These are phyloP conservation scores for Uria lomvia DNA, from an alignment of 2,113 vertebrate species.

Conservation along the genomic window DNA sequence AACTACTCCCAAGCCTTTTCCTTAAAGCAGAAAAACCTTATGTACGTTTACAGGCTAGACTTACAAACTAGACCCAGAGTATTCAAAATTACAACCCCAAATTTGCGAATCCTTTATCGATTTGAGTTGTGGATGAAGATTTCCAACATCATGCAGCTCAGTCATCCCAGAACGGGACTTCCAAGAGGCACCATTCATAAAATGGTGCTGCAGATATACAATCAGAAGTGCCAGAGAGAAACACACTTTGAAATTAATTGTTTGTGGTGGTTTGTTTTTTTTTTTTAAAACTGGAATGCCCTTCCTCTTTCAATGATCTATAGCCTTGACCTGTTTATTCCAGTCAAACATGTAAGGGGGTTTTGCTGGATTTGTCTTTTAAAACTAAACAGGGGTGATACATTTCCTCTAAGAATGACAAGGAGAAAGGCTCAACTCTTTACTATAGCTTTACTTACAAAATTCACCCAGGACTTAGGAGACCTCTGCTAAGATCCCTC, in stretches of 20 bases:
- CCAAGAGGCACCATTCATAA: background rate
- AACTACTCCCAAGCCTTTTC: background rate
- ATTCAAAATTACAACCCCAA: background rate
- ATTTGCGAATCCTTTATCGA: background rate
- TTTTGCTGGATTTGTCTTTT: background rate
- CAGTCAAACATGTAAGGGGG: background rate
- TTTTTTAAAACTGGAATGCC: background rate
- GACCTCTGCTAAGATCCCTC: background rate
- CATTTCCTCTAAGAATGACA: background rate
- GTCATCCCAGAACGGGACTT: background rate
- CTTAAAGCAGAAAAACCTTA: background rate
- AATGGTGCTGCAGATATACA: background rate
- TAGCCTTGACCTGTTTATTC: background rate
- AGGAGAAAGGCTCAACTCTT: background rate
- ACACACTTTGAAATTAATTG: background rate
- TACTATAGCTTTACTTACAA: background rate
- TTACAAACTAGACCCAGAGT: background rate
- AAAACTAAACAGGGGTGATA: background rate
- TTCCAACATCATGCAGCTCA: background rate
- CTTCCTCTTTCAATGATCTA: background rate
- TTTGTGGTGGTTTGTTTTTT: too few species aligned
- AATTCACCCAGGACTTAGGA: background rate
- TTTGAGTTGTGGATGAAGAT: background rate
- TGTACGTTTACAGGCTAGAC: background rate
- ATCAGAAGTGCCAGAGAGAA: background rate